Percentiles rank a stretch among this genome's conserved stretches.
Conservation (phyloP, 2,113 vertebrate genomes). For the Phaetusa simplex region DNA sequence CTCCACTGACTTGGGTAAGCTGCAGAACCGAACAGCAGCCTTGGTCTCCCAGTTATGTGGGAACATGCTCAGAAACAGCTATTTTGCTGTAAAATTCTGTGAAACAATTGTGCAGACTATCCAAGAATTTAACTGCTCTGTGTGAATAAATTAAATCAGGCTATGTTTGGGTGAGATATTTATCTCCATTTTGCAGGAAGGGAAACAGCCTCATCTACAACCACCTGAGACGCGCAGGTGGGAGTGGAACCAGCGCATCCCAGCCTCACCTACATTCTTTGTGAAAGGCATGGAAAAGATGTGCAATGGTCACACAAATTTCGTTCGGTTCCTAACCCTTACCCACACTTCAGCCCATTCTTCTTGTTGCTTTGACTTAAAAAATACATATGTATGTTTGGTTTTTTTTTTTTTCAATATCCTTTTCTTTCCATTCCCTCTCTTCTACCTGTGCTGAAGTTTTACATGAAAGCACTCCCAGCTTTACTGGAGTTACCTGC, state of each 20-base stretch:
- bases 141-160: background rate
- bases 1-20: background rate
- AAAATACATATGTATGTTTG: background rate
- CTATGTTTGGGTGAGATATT: background rate
- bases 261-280: background rate
- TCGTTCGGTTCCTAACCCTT: background rate
- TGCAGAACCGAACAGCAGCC: background rate
- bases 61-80: background rate
- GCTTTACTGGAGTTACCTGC: background rate
- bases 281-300: background rate
- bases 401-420: background rate
- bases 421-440: background rate
- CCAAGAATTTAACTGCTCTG: background rate
- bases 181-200: background rate
- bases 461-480: conserved; percentile 28
- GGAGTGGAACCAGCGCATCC: background rate
- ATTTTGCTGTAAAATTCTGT: background rate
- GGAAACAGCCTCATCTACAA: background rate
- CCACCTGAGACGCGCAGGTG: background rate
- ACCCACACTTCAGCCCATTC: background rate
- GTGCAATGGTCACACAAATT: background rate
- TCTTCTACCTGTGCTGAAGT: background rate
- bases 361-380: conserved; percentile 19
- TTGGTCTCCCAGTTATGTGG: background rate
- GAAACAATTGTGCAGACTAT: background rate